phyloP scores from a whole-genome alignment of 2,888 invertebrate species.

The Parnassius smintheus region DNA sequence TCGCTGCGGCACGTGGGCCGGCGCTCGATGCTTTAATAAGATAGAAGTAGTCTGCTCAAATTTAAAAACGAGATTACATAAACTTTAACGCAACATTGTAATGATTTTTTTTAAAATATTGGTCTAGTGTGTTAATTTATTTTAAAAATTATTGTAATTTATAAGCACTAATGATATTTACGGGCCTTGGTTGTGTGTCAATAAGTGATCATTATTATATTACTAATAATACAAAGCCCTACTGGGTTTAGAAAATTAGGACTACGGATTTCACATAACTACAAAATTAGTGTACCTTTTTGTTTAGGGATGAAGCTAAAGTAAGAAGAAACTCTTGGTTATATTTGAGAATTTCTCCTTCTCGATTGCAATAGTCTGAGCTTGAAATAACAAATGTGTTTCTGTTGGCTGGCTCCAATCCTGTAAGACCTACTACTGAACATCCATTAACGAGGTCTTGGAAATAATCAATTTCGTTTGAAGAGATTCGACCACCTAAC shows the following conservation, averaged over 20 bases:
- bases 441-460: slow-evolving; percentile 68
- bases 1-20: too few relatives aligned
- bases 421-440: slow-evolving; percentile 47
- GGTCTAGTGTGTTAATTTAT: too few relatives aligned
- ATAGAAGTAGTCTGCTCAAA: too few relatives aligned
- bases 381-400: slow-evolving; percentile 63
- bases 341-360: slow-evolving; percentile 62
- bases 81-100: too few relatives aligned
- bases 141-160: too few relatives aligned
- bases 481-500: slow-evolving; percentile 62
- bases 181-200: too few relatives aligned
- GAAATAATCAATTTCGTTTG: slow-evolving; percentile 61
- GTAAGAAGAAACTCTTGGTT: slow-evolving; percentile 70
- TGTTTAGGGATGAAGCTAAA: slow-evolving; percentile 55
- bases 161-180: too few relatives aligned
- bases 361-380: slow-evolving; percentile 66
- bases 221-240: neutral
- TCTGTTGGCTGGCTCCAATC: slow-evolving; percentile 47
- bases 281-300: slow-evolving; percentile 42
- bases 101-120: too few relatives aligned
- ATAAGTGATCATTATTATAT: neutral
- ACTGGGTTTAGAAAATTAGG: neutral
- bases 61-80: too few relatives aligned
- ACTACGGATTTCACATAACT: neutral
- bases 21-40: too few relatives aligned